phyloP scores from a whole-genome alignment of 2,797 vertebrate species.

The Adrianichthys oophorus region DNA sequence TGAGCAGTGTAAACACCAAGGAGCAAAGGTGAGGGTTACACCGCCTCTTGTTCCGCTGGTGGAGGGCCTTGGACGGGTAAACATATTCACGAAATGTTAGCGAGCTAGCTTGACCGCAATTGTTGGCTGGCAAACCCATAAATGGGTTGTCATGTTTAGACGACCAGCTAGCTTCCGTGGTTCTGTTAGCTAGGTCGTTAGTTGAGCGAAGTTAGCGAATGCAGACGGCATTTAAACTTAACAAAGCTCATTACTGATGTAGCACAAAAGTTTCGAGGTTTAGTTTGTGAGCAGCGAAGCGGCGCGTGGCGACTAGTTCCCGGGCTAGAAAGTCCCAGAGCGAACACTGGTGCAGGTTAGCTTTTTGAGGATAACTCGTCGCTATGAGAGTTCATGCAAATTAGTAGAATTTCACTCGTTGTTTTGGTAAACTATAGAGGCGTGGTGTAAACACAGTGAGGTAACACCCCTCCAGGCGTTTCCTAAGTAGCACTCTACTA shows the following conservation, averaged over 20 bases:
- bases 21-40: conserved; percentile 63
- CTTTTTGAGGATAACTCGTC: background rate
- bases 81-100: conserved; percentile 55
- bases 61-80: conserved; percentile 32
- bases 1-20: conserved; percentile 69
- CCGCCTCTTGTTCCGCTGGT: conserved; percentile 19
- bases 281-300: background rate
- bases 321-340: background rate
- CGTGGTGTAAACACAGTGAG: conserved; percentile 55
- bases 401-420: conserved; percentile 51
- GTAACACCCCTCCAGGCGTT: conserved; percentile 10
- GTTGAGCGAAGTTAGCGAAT: background rate
- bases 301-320: background rate
- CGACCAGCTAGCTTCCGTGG: conserved; percentile 1
- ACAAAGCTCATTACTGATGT: conserved; percentile 2
- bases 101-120: conserved; percentile 50
- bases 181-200: conserved; percentile 1
- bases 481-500: background rate
- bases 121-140: conserved; percentile 33
- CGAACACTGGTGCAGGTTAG: background rate
- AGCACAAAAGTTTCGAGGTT: background rate
- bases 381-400: conserved; percentile 1
- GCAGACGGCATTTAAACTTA: background rate
- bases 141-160: conserved; percentile 35
- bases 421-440: conserved; percentile 66